Conservation (phyloP, 2,113 vertebrate species). For the Tenebrosternarchus preto region DNA sequence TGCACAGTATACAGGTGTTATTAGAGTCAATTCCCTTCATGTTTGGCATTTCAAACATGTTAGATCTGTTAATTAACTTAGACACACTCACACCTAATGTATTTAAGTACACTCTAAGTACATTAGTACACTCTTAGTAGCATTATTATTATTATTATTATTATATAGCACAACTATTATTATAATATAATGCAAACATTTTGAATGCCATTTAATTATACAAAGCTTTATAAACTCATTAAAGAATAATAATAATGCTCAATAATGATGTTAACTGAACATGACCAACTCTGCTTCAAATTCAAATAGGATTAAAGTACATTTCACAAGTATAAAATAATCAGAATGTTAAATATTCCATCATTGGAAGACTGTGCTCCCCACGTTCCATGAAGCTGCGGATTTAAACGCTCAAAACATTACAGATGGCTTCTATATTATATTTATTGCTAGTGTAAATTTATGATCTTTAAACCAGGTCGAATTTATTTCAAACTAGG, state of each 20-base stretch:
- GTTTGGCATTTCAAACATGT: conserved; percentile 2
- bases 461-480: no score
- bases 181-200: not conserved
- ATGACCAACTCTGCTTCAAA: not conserved
- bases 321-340: not conserved
- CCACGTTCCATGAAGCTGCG: not conserved
- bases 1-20: conserved; percentile 8
- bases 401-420: not conserved
- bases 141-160: no score
- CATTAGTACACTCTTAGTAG: no score
- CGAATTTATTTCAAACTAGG: no score
- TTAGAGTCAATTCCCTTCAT: not conserved
- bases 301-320: not conserved
- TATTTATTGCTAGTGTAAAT: no score
- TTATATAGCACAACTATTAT: no score
- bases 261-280: not conserved
- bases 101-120: not conserved
- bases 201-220: not conserved
- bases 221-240: not conserved
- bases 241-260: not conserved
- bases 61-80: conserved; percentile 14
- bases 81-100: not conserved
- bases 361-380: not conserved
- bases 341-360: not conserved
- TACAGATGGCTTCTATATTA: not conserved